These are phyloP conservation scores for Sus scrofa DNA, from an alignment of 2,113 vertebrate genomes.

Conservation along the genomic window DNA sequence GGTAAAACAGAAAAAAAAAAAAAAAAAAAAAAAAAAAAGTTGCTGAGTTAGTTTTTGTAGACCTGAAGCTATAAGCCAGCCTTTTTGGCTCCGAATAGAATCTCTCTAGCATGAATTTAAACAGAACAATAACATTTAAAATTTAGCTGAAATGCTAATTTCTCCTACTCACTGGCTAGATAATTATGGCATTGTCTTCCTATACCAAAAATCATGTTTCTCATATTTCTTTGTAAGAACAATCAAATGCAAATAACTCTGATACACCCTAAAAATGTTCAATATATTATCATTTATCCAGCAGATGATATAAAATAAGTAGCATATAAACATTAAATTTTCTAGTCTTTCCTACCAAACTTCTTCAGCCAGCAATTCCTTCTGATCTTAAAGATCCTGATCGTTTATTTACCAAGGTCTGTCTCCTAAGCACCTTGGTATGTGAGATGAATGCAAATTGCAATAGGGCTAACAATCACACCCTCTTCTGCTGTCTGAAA, in stretches of 20 bases:
- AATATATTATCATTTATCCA: background rate
- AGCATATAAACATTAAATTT: background rate
- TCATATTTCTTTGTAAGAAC: background rate
- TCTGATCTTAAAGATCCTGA: conserved; percentile 23
- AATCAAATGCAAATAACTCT: background rate
- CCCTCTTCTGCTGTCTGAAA: background rate
- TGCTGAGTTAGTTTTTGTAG: background rate
- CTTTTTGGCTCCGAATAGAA: background rate
- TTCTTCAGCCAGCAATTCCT: background rate
- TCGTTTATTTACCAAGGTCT: background rate
- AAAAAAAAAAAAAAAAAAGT: background rate
- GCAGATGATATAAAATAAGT: background rate
- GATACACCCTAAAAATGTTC: background rate
- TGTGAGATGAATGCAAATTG: conserved; percentile 38
- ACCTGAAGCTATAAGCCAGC: background rate
- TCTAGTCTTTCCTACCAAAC: background rate
- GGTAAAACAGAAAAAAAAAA: background rate
- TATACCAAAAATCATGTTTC: background rate
- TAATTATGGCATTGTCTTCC: background rate
- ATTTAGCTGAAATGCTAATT: background rate
- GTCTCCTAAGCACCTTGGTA: background rate
- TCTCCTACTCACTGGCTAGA: background rate
- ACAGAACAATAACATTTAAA: background rate
- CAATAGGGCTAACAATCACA: background rate
- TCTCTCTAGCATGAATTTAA: background rate